Evolutionary conservation across 2,888 invertebrate genomes (phyloP).

Genomic region (Dicycla oo): DNA sequence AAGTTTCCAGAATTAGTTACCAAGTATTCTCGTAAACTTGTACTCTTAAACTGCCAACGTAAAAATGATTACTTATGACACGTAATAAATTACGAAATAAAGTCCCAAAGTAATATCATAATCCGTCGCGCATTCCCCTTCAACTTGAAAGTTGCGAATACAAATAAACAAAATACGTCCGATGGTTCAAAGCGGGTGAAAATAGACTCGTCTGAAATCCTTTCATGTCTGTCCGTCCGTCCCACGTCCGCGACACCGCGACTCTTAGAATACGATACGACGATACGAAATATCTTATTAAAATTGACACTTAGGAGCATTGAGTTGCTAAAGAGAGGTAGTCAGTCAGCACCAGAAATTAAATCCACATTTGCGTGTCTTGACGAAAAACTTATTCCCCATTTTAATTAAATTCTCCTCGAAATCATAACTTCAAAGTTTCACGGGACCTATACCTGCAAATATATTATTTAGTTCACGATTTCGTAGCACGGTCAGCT

Average conservation of each 20-base stretch:
- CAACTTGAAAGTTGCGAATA: constrained; percentile 85
- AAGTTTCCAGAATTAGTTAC: constrained; percentile 34
- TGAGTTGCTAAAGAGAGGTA: constrained; percentile 29
- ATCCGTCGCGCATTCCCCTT: constrained; percentile 72
- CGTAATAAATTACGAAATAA: constrained; percentile 62
- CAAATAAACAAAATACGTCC: constrained; percentile 81
- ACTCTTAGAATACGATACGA: constrained; percentile 63
- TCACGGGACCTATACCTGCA: constrained; percentile 10
- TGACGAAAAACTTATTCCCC: constrained; percentile 47
- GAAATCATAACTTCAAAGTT: constrained; percentile 48
- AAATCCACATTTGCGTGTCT: constrained; percentile 33
- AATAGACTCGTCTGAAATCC: constrained; percentile 88
- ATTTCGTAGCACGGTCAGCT: constrained; percentile 11
- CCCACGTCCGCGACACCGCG: constrained; percentile 77
- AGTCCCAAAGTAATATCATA: constrained; percentile 61
- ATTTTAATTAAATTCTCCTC: constrained; percentile 36
- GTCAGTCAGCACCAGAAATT: constrained; percentile 41
- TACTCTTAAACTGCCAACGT: constrained; percentile 45
- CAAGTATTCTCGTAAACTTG: constrained; percentile 52
- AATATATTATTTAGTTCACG: constrained; percentile 36
- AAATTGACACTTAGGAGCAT: constrained; percentile 53
- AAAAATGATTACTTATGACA: constrained; percentile 53
- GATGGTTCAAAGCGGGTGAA: constrained; percentile 86
- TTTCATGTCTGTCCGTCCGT: constrained; percentile 84
- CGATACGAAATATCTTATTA: constrained; percentile 62